A percentile compares a stretch with the other conserved stretches of the same genome.
phyloP scores from a whole-genome alignment of 2,888 invertebrate genomes.

The Conomelus anceps region DNA sequence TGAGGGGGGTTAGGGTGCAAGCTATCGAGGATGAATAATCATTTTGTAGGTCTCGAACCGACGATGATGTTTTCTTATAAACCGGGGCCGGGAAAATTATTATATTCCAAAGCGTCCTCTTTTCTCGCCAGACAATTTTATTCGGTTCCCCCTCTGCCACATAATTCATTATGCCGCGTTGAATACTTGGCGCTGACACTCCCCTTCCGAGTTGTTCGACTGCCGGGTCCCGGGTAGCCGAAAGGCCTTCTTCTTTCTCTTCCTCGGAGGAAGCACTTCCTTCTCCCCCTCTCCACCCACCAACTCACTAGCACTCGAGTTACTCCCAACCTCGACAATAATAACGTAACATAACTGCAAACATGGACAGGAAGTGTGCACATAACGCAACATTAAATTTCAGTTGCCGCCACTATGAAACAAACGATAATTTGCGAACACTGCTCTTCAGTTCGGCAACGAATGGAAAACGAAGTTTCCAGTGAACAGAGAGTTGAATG shows the following conservation, averaged over 20 bases:
- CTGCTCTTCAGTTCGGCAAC: no score
- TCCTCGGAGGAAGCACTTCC: background rate
- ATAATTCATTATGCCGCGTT: background rate
- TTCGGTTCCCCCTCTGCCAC: background rate
- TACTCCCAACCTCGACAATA: background rate
- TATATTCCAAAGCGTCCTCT: background rate
- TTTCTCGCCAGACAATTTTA: background rate
- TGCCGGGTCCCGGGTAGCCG: no score
- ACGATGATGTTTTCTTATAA: background rate
- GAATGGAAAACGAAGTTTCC: no score
- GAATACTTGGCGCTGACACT: background rate
- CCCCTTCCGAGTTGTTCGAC: no score
- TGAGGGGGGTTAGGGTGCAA: background rate
- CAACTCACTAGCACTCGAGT: background rate
- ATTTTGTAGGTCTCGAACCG: background rate
- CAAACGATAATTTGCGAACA: background rate
- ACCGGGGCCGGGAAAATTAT: background rate
- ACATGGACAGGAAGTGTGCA: background rate
- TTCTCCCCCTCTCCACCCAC: background rate
- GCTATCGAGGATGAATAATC: background rate
- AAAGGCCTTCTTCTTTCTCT: background rate
- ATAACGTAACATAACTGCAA: background rate
- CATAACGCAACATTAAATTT: background rate
- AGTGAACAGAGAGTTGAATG: no score
- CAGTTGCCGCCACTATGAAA: background rate